Conservation (phyloP, 2,797 vertebrate genomes). For the Acipenser oxyrinchus region DNA sequence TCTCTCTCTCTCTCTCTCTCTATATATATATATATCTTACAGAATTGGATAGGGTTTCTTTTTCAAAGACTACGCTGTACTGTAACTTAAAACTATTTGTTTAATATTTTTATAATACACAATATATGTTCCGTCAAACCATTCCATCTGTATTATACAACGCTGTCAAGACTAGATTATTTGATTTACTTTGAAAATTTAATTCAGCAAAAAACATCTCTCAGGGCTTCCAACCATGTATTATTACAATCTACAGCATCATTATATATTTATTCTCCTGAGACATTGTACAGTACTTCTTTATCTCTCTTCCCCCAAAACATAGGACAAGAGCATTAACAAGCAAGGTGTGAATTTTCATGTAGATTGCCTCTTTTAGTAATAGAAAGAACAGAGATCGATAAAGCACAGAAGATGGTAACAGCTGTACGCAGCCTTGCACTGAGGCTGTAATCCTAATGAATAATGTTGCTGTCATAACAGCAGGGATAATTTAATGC, state of each 20-base stretch:
- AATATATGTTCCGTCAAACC: too few relatives aligned
- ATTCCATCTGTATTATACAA: slow-evolving; percentile 27
- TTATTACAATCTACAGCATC: slow-evolving; percentile 66
- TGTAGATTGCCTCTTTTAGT: slow-evolving; percentile 72
- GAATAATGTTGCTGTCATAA: slow-evolving; percentile 81
- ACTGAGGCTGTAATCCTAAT: slow-evolving; percentile 75
- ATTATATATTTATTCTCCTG: slow-evolving; percentile 62
- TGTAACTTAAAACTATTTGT: too few relatives aligned
- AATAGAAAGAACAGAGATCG: slow-evolving; percentile 70
- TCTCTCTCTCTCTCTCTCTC: too few relatives aligned
- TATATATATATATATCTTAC: too few relatives aligned
- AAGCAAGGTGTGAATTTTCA: slow-evolving; percentile 73
- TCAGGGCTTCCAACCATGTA: slow-evolving; percentile 52
- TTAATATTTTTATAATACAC: too few relatives aligned
- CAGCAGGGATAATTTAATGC: slow-evolving; percentile 84
- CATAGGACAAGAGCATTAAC: slow-evolving; percentile 70
- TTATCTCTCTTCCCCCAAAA: slow-evolving; percentile 53
- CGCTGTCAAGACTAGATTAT: slow-evolving; percentile 50
- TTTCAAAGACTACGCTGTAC: too few relatives aligned
- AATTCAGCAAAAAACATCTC: slow-evolving; percentile 33
- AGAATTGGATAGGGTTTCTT: too few relatives aligned
- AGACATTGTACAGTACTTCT: slow-evolving; percentile 64
- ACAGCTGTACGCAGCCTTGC: slow-evolving; percentile 58
- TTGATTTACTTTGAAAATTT: slow-evolving; percentile 64
- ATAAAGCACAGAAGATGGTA: slow-evolving; percentile 70